Percentiles rank a stretch among this genome's conserved stretches.
phyloP scores from a whole-genome alignment of 2,888 invertebrate species.

The Lithodes maja region DNA sequence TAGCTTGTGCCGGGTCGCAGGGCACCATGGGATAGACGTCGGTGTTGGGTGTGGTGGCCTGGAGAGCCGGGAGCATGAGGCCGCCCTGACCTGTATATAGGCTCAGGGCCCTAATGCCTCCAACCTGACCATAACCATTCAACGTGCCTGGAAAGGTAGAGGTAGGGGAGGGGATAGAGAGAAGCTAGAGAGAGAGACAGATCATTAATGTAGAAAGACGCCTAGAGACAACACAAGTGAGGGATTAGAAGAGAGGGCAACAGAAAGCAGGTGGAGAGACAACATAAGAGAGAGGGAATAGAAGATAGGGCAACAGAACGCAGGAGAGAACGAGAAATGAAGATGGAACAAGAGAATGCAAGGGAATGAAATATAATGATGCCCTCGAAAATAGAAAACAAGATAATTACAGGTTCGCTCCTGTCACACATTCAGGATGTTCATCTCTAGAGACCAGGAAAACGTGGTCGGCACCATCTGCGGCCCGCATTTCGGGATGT shows the following conservation, averaged over 20 bases:
- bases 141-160: slow-evolving; percentile 44
- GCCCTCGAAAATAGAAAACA: no score
- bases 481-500: no score
- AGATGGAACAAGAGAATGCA: no score
- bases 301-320: background rate
- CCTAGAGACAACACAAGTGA: background rate
- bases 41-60: slow-evolving; percentile 24
- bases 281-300: background rate
- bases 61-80: slow-evolving; percentile 26
- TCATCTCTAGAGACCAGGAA: no score
- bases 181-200: background rate
- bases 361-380: no score
- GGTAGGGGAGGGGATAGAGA: slow-evolving; percentile 1
- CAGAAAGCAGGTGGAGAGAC: background rate
- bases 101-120: slow-evolving; percentile 36
- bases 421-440: no score
- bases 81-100: slow-evolving; percentile 54
- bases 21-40: slow-evolving; percentile 29
- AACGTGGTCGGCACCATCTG: no score
- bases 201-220: background rate
- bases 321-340: background rate
- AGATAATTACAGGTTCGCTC: no score
- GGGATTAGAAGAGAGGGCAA: background rate
- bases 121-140: slow-evolving; percentile 52
- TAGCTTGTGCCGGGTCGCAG: slow-evolving; percentile 31